These are phyloP conservation scores for Leptobrachium ailaonicum DNA, from an alignment of 2,113 vertebrate genomes.

Conservation along the genomic window DNA sequence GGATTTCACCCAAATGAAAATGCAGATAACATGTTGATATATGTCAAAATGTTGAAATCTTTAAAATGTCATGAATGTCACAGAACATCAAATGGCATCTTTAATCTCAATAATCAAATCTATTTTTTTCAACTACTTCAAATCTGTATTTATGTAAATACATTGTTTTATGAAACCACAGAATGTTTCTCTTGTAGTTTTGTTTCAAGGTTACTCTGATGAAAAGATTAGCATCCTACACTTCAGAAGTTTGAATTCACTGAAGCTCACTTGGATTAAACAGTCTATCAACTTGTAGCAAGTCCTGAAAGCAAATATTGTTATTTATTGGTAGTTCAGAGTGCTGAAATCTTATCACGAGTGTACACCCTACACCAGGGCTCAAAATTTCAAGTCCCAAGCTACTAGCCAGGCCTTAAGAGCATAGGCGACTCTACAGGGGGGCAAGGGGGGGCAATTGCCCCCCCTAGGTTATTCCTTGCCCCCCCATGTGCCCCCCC, in stretches of 20 bases:
- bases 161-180: constrained; percentile 80
- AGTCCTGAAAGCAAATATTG: too few relatives aligned
- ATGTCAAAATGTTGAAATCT: constrained; percentile 45
- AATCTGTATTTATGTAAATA: constrained; percentile 71
- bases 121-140: constrained; percentile 47
- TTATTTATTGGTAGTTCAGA: too few relatives aligned
- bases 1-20: constrained; percentile 45
- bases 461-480: too few relatives aligned
- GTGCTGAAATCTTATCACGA: too few relatives aligned
- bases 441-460: too few relatives aligned
- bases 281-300: too few relatives aligned
- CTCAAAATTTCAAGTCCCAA: too few relatives aligned
- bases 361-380: too few relatives aligned
- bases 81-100: constrained; percentile 54
- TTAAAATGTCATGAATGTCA: constrained; percentile 67
- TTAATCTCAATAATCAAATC: constrained; percentile 50
- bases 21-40: constrained; percentile 54
- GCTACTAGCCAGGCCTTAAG: too few relatives aligned
- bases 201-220: constrained; percentile 80
- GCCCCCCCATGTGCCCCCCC: too few relatives aligned
- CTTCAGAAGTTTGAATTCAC: neutral
- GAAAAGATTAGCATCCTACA: constrained; percentile 64
- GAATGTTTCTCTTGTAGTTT: constrained; percentile 83
- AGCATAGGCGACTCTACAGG: too few relatives aligned
- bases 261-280: too few relatives aligned